Percentiles rank a stretch among this genome's conserved stretches.
Evolutionary conservation across 2,113 vertebrate species (phyloP).

Genomic region (Elephas maximus): DNA sequence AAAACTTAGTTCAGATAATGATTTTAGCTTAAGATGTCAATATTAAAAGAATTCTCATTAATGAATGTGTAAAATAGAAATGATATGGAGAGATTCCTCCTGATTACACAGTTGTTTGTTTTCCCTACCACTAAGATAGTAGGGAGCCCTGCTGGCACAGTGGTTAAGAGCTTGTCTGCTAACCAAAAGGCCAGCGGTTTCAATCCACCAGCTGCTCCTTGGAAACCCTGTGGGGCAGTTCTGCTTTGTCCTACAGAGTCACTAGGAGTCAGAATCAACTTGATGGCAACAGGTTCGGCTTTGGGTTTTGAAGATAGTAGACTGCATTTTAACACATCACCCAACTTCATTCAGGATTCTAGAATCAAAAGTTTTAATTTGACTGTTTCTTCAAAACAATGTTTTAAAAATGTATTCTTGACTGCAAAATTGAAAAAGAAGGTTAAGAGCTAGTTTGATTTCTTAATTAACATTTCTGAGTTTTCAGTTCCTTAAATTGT

Average conservation of each 20-base stretch:
- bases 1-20: neutral
- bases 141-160: neutral
- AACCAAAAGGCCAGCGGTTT: too few species aligned
- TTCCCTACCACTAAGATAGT: neutral
- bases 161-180: too few species aligned
- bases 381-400: neutral
- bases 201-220: too few species aligned
- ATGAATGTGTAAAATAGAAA: neutral
- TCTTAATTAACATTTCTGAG: constrained; percentile 8
- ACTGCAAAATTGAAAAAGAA: neutral
- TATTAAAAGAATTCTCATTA: constrained; percentile 18
- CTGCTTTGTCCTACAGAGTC: too few species aligned
- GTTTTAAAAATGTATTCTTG: neutral
- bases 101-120: neutral
- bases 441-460: neutral
- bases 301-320: neutral
- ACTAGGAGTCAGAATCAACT: too few species aligned
- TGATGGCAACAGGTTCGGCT: too few species aligned
- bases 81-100: neutral
- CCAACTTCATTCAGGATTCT: neutral
- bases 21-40: neutral
- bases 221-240: too few species aligned
- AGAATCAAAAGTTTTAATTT: constrained; percentile 32
- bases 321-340: neutral
- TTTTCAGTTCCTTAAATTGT: constrained; percentile 53